Evolutionary conservation across 92 coral and sea anemone genomes (phyloP).

Genomic region (Galaxea fascicularis): DNA sequence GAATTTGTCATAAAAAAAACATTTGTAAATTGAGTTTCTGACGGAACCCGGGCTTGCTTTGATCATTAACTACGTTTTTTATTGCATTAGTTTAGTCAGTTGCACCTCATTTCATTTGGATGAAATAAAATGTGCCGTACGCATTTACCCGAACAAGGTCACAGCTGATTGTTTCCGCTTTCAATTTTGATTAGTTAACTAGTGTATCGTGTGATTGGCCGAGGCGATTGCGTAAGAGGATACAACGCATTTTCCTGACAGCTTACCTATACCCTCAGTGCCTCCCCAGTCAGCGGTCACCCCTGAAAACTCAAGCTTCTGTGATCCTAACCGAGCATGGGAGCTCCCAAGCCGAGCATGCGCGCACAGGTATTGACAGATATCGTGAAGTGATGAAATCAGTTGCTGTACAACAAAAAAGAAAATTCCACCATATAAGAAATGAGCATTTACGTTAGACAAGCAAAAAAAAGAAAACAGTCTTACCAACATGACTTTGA

Average conservation of each 20-base stretch:
- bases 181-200: no score
- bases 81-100: no score
- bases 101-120: no score
- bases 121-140: no score
- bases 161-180: no score
- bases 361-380: slow-evolving; percentile 98
- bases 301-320: slow-evolving; percentile 97
- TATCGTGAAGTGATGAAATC: slow-evolving; percentile 92
- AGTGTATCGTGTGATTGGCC: neutral
- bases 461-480: neutral
- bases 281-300: slow-evolving; percentile 99
- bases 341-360: slow-evolving; percentile 99
- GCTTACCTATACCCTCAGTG: slow-evolving; percentile 98
- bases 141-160: no score
- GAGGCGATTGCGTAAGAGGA: neutral
- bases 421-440: neutral
- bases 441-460: neutral
- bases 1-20: no score
- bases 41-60: no score
- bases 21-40: no score
- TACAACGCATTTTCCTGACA: neutral
- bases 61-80: no score
- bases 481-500: slow-evolving; percentile 87
- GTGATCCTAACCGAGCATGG: slow-evolving; percentile 98
- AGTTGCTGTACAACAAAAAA: slow-evolving; percentile 71